Conservation (phyloP, 2,888 invertebrate genomes). For the Acrobasis consociella region DNA sequence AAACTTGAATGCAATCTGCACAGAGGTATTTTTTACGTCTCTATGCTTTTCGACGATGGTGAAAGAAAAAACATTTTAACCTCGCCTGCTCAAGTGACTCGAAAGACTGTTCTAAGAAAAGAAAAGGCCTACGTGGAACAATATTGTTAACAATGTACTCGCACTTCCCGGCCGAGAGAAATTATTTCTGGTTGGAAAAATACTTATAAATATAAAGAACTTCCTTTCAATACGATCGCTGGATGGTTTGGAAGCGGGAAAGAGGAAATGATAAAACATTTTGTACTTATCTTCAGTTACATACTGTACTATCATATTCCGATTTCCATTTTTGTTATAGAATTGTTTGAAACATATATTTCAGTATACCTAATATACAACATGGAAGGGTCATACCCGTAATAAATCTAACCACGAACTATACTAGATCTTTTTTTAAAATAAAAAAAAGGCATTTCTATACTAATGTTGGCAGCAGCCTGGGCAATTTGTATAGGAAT, state of each 20-base stretch:
- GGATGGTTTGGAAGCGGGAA: neutral
- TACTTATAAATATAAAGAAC: neutral
- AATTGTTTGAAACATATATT: too few relatives aligned
- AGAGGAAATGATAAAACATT: neutral
- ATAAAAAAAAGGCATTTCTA: too few relatives aligned
- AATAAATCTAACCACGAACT: too few relatives aligned
- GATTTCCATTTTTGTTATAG: too few relatives aligned
- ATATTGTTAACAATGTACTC: slow-evolving; percentile 9
- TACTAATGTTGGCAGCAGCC: too few relatives aligned
- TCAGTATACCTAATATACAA: too few relatives aligned
- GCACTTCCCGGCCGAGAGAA: neutral
- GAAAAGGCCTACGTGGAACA: slow-evolving; percentile 6
- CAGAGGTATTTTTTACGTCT: neutral
- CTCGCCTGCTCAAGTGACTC: slow-evolving; percentile 1
- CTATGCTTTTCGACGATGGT: neutral
- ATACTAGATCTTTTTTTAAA: too few relatives aligned
- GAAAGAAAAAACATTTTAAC: neutral
- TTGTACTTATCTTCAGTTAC: neutral
- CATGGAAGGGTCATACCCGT: too few relatives aligned
- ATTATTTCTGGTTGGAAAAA: slow-evolving; percentile 2
- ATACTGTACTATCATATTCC: neutral
- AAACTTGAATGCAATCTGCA: too few relatives aligned
- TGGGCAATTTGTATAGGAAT: too few relatives aligned
- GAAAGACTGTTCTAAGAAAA: neutral
- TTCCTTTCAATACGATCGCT: slow-evolving; percentile 2